These are phyloP conservation scores for Dynastes grantii DNA, from an alignment of 2,888 invertebrate genomes.

Conservation along the genomic window DNA sequence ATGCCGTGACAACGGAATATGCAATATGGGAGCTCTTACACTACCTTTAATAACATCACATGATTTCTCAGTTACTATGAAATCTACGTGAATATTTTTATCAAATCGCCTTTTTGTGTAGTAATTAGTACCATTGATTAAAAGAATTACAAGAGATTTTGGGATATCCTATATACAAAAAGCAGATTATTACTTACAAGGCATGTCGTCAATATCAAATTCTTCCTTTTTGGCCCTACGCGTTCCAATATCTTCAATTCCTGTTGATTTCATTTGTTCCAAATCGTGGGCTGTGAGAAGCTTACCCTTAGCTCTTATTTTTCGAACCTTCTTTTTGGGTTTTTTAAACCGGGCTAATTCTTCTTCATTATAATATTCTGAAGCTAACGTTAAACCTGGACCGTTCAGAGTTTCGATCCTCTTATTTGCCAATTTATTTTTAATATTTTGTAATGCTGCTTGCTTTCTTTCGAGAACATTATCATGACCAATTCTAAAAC, in stretches of 20 bases:
- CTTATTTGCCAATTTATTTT: constrained; percentile 77
- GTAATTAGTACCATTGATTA: no score
- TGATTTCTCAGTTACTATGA: no score
- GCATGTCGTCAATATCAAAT: constrained; percentile 78
- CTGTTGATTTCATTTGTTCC: constrained; percentile 58
- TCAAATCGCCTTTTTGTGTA: no score
- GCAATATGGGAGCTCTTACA: no score
- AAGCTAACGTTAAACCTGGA: constrained; percentile 81
- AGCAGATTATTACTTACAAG: constrained; percentile 68
- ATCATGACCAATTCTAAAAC: constrained; percentile 85
- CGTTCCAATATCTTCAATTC: constrained; percentile 55
- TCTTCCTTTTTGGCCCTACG: constrained; percentile 71
- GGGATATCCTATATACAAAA: not conserved
- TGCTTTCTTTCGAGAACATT: constrained; percentile 73
- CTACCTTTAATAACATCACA: no score
- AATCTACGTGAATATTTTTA: no score
- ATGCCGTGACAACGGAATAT: no score
- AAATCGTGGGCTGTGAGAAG: constrained; percentile 83
- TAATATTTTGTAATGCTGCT: constrained; percentile 70
- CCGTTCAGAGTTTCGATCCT: constrained; percentile 83
- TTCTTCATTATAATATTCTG: constrained; percentile 90
- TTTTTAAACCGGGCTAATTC: constrained; percentile 94
- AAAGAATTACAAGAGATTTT: no score
- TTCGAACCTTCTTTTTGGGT: constrained; percentile 84
- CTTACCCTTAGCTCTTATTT: constrained; percentile 77